phyloP scores from a whole-genome alignment of 2,797 vertebrate genomes.

The Bufotes viridis region DNA sequence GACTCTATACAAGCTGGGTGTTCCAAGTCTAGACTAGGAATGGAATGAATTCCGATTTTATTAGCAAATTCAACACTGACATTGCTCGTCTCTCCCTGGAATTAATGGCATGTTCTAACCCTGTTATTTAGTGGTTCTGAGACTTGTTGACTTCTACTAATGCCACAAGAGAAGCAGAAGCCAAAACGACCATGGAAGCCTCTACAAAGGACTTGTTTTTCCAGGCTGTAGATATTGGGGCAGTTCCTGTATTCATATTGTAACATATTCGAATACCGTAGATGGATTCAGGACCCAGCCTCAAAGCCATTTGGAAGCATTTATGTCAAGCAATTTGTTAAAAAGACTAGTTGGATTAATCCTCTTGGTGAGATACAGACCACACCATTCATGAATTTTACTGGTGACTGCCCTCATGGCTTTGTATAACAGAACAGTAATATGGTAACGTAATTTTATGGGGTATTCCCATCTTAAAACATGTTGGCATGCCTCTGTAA shows the following conservation, averaged over 20 bases:
- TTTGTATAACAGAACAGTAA: not conserved
- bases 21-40: slow-evolving; percentile 31
- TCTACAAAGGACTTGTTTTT: not conserved
- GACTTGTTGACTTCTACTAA: not conserved
- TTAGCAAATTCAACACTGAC: not conserved
- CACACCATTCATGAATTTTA: not conserved
- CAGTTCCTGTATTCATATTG: not conserved
- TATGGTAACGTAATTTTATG: not conserved
- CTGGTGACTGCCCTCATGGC: not conserved
- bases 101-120: slow-evolving; percentile 16
- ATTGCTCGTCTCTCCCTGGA: not conserved
- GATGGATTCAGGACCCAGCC: not conserved
- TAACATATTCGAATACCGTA: too few species aligned
- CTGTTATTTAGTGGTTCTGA: slow-evolving; percentile 24
- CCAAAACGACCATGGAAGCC: not conserved
- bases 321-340: not conserved
- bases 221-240: not conserved
- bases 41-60: slow-evolving; percentile 9
- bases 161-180: not conserved
- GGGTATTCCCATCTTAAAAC: not conserved
- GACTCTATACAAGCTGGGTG: slow-evolving; percentile 28
- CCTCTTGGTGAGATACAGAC: not conserved
- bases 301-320: not conserved
- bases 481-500: not conserved
- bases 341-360: not conserved